phyloP scores from a whole-genome alignment of 2,113 vertebrate species.

The Semnornis frantzii region DNA sequence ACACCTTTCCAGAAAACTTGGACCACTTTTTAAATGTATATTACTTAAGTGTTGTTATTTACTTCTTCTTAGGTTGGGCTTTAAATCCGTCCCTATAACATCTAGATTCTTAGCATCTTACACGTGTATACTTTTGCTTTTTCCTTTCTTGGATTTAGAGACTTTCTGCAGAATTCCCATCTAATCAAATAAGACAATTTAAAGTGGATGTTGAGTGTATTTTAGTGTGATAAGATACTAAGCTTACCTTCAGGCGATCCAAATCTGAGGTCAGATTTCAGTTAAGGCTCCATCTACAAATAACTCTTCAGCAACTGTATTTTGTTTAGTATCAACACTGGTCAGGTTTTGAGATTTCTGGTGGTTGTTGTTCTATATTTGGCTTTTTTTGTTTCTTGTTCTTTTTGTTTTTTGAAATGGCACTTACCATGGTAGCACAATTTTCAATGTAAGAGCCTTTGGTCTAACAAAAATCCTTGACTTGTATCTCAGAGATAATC shows the following conservation, averaged over 20 bases:
- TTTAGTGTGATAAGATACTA: neutral
- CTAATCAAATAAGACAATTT: neutral
- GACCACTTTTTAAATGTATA: neutral
- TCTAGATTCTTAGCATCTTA: neutral
- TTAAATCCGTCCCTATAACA: neutral
- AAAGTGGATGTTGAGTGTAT: neutral
- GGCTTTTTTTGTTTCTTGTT: neutral
- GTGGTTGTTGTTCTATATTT: neutral
- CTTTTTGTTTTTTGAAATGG: neutral
- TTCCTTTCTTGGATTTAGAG: neutral
- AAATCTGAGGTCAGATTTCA: neutral
- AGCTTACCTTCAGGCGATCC: neutral
- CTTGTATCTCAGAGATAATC: neutral
- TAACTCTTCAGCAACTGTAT: neutral
- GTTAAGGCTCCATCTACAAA: neutral
- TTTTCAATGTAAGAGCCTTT: neutral
- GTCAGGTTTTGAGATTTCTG: neutral
- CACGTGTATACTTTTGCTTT: accelerated
- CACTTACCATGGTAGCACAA: neutral
- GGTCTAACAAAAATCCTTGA: neutral
- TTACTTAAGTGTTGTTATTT: neutral
- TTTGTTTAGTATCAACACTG: neutral
- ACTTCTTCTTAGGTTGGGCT: neutral
- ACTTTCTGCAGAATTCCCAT: neutral
- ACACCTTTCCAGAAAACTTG: neutral